Percentiles rank a stretch among this genome's conserved stretches.
Conservation (phyloP, 2,113 vertebrate species). For the Amazona vittata region DNA sequence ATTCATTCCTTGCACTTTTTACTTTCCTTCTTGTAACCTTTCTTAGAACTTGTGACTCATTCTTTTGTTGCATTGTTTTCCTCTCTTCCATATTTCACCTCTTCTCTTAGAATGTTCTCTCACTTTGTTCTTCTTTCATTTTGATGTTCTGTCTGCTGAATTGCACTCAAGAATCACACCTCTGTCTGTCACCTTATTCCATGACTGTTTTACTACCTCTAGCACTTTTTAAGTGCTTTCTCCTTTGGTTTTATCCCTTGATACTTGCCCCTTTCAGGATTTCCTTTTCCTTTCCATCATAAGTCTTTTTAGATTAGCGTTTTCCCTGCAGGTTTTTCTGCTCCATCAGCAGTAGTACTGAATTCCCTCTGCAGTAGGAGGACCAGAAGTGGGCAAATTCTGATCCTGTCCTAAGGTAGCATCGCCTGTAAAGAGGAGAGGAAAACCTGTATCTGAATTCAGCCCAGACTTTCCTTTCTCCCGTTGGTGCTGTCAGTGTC, state of each 20-base stretch:
- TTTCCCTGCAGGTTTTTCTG: background rate
- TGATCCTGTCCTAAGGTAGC: background rate
- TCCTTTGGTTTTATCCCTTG: background rate
- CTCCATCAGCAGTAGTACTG: background rate
- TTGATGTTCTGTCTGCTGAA: background rate
- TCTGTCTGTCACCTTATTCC: background rate
- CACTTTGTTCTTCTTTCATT: background rate
- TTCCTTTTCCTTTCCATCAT: background rate
- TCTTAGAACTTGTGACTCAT: background rate
- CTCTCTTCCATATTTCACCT: background rate
- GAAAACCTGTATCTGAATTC: background rate
- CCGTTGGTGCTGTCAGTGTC: background rate
- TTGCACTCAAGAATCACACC: background rate
- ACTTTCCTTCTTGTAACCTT: background rate
- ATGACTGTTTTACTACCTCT: background rate
- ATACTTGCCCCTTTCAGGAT: background rate
- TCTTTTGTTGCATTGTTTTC: background rate
- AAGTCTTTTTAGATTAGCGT: background rate
- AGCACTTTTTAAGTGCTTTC: background rate
- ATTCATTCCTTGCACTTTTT: background rate
- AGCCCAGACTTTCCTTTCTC: background rate
- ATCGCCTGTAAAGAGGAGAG: background rate
- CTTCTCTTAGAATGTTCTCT: background rate
- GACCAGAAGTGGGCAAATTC: background rate
- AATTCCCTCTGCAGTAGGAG: background rate